Evolutionary conservation across 1,140 invertebrate species (phyloP), one percentile per base, ranked within the genome.

Genomic region (Zaprionus ghesquierei): DNA sequence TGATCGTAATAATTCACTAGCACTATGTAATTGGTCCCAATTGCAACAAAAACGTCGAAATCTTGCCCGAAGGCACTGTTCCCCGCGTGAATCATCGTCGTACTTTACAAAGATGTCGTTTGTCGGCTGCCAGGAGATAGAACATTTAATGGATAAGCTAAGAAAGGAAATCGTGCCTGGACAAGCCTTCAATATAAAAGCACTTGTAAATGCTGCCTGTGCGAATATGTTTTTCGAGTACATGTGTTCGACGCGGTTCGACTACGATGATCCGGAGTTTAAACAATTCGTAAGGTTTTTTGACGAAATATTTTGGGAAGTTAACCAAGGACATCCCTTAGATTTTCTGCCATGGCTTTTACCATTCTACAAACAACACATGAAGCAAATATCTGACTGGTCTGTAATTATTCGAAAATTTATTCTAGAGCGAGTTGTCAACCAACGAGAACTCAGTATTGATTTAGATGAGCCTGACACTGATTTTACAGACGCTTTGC

Each of bases 241-340:
- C 90, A 97, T 98, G 93, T 97, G 96, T 92, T 95, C 95, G 29
- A 93, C 93, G 2, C 93, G 95, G 2, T 97, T 97, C 75, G 94
- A 94, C 2, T 93, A 94, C 35, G 93, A 94, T 5, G 94, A 98
- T 75, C 1, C 66, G 0, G 93, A 93, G 1, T 98, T 97, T 91
- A 85, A 92, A 8, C 93, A 94, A 38, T 94, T 96, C 59, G 94
- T 97, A 0, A 80, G 93, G 18, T 94, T 94, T 75, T 98, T 97
- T 76, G 97, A 98, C 80, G 94, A 95, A 60, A 96, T 98, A 3
- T 98, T 98, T 92, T 97, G 95, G 94, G 97, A 98, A 84, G 96
- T 98, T 35, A 98, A 98, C 87, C 96, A 97, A 89, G 97, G 97
- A 0, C 97, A 97, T 82, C 95, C 96, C 0, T 94, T 97, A 0